Conservation (phyloP, 2,797 vertebrate species). For the Arremon brunneinucha region DNA sequence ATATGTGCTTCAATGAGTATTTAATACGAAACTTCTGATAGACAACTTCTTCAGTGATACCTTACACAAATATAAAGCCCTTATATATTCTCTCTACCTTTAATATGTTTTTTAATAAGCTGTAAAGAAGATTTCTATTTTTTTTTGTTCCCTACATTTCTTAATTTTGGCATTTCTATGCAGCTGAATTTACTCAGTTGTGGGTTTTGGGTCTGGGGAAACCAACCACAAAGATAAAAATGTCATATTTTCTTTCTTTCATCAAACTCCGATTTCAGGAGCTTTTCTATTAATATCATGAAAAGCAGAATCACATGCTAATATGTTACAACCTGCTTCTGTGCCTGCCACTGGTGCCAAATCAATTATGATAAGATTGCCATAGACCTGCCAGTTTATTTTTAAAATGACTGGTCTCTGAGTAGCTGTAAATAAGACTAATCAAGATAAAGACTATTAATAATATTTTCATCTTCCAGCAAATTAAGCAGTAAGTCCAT, state of each 20-base stretch:
- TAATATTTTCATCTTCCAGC: background rate
- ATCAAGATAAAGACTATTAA: slow-evolving; percentile 8
- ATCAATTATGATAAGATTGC: background rate
- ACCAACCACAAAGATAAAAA: background rate
- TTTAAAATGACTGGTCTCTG: slow-evolving; percentile 7
- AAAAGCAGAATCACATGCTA: background rate
- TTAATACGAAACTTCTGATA: background rate
- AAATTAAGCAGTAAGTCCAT: background rate
- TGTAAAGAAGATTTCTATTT: background rate
- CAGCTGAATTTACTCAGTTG: background rate
- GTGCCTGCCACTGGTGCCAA: background rate
- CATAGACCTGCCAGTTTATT: background rate
- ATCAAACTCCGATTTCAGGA: background rate
- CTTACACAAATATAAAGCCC: background rate
- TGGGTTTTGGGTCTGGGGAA: background rate
- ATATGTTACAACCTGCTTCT: background rate
- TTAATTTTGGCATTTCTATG: background rate
- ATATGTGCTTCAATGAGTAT: background rate
- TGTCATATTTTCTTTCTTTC: background rate
- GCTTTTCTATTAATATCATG: background rate
- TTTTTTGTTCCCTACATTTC: background rate
- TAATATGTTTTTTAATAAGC: background rate
- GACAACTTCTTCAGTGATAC: background rate
- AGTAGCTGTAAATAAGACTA: slow-evolving; percentile 38
- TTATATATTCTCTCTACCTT: background rate